Evolutionary conservation across 2,888 invertebrate species (phyloP).

Genomic region (Platycheirus albimanus): DNA sequence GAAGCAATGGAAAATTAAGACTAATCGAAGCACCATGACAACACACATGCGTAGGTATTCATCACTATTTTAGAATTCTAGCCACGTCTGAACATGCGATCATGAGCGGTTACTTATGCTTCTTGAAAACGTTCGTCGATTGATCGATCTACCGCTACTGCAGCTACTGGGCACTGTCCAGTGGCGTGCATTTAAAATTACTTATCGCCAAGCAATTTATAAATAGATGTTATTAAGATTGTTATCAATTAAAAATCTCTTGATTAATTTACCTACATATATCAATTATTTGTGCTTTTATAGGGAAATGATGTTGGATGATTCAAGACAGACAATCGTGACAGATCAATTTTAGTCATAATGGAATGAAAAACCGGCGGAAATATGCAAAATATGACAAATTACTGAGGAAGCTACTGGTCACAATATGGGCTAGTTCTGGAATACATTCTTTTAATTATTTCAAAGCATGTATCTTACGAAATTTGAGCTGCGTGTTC

Average conservation of each 20-base stretch:
- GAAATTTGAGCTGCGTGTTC: too few relatives aligned
- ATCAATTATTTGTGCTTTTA: slow-evolving; percentile 1
- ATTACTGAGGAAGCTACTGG: slow-evolving; percentile 19
- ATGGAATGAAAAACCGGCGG: neutral
- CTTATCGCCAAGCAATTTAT: neutral
- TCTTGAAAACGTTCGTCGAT: slow-evolving; percentile 51
- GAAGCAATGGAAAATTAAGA: slow-evolving; percentile 40
- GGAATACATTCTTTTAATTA: too few relatives aligned
- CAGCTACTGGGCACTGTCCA: slow-evolving; percentile 34
- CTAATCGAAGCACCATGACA: slow-evolving; percentile 27
- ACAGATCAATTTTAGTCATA: slow-evolving; percentile 11
- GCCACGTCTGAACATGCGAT: slow-evolving; percentile 48
- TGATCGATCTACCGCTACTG: slow-evolving; percentile 54
- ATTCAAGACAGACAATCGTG: slow-evolving; percentile 36
- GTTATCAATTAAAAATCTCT: neutral
- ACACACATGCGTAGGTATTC: slow-evolving; percentile 33
- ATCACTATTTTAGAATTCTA: slow-evolving; percentile 55
- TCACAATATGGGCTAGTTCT: too few relatives aligned
- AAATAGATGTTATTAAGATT: neutral
- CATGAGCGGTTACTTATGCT: slow-evolving; percentile 61
- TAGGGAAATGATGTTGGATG: neutral
- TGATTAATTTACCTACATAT: neutral
- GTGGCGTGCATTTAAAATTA: slow-evolving; percentile 33
- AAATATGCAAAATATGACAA: slow-evolving; percentile 13
- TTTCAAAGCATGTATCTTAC: too few relatives aligned